These are phyloP conservation scores for Cygnus buccinator DNA, from an alignment of 2,113 vertebrate genomes.

Conservation along the genomic window DNA sequence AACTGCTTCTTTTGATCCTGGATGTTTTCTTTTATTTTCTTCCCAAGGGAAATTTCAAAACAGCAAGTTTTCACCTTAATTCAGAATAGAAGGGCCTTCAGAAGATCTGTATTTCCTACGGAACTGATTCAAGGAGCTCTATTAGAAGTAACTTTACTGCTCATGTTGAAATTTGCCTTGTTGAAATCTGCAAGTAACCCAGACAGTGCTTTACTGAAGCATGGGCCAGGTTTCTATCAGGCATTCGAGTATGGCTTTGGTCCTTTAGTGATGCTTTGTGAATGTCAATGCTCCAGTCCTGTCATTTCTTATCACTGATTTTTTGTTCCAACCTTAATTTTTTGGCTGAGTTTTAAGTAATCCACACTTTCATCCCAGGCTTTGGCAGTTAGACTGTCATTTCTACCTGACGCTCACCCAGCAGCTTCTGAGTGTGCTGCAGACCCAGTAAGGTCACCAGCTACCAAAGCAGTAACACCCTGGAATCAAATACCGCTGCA, in stretches of 20 bases:
- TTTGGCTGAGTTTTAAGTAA: background rate
- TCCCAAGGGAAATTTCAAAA: background rate
- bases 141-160: background rate
- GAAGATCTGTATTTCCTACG: background rate
- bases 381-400: background rate
- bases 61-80: background rate
- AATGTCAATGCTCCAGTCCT: background rate
- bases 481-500: background rate
- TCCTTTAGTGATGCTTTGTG: background rate
- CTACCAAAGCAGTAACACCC: background rate
- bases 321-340: background rate
- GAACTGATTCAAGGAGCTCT: background rate
- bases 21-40: background rate
- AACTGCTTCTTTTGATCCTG: background rate
- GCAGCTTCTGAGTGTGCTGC: background rate
- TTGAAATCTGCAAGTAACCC: background rate
- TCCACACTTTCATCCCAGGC: background rate
- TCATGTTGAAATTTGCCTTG: background rate
- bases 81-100: background rate
- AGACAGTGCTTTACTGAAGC: background rate
- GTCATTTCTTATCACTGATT: background rate
- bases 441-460: background rate
- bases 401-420: background rate
- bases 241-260: rapidly evolving
- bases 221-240: rapidly evolving